Evolutionary conservation across 2,888 invertebrate species (phyloP), one percentile per base, ranked within the genome.

Genomic region (Caenorhabditis sinica): DNA sequence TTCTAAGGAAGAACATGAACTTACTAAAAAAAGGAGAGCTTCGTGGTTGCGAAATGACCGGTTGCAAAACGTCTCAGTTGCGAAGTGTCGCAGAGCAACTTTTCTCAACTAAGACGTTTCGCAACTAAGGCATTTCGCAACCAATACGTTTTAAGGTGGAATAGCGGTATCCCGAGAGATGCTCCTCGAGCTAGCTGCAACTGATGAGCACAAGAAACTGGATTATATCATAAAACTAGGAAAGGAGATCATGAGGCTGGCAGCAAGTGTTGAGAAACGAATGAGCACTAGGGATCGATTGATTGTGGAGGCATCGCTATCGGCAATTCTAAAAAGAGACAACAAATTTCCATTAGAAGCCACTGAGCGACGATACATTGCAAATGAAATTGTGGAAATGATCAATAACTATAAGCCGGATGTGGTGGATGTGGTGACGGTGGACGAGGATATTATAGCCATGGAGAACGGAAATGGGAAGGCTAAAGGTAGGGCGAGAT

Each of bases 201-300:
- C 45, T n/a, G 66, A 53, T 0, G 56, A 75, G 30, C 43, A 51
- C n/a, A 36, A 53, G 4, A 83, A 83, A 49, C 2, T 83, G 23
- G 23, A 13, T 0, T 83, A 83, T 40, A 20, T 83, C 1, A 56
- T 83, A 0, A 63, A 74, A 68, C 69, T 83, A 63, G 83, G 77
- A n/a, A 63, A 58, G 6, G 65, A 83, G 25, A 83, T 83, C 1
- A 51, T 28, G 36, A 43, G 36, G 20, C 5, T 68, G 8, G 68
- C 68, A 9, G 1, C 17, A 6, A n/a, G 13, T 2, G 65, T 65
- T 13, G 45, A 45, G n/a, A 45, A 45, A 15, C n/a, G 45, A 15
- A 11, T 65, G 33, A 71, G 36, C 6, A 15, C 20, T 11, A 56
- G 71, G 43, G 80, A 80, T 30, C n/a, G 80, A 1, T 6, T 53